Conservation (phyloP, 1,140 invertebrate genomes). For the Gonioctena quinquepunctata region DNA sequence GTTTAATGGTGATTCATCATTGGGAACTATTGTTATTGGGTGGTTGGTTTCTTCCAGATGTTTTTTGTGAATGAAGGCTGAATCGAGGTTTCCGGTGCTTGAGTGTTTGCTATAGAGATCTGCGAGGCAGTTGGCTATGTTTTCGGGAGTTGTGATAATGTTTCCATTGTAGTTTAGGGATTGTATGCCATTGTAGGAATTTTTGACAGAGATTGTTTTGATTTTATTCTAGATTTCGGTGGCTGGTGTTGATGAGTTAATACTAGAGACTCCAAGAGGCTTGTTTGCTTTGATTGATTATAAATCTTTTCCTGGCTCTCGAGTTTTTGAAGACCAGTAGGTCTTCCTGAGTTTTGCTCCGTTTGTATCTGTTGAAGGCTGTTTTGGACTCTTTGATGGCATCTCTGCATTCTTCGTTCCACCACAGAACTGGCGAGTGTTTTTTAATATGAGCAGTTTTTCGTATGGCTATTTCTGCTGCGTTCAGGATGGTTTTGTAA, state of each 20-base stretch:
- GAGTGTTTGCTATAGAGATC: not conserved
- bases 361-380: slow-evolving; percentile 40
- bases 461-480: not conserved
- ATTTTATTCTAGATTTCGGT: not conserved
- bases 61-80: not conserved
- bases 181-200: not conserved
- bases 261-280: slow-evolving; percentile 2
- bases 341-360: slow-evolving; percentile 37
- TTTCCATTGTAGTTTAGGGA: not conserved
- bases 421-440: slow-evolving; percentile 45
- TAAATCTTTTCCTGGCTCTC: slow-evolving; percentile 21
- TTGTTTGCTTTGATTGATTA: slow-evolving; percentile 4
- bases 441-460: slow-evolving; percentile 18
- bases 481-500: not conserved
- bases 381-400: slow-evolving; percentile 42
- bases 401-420: slow-evolving; percentile 43
- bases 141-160: not conserved
- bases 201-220: not conserved
- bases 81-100: not conserved
- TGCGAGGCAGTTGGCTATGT: not conserved
- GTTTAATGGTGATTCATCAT: not conserved
- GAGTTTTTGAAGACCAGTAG: slow-evolving; percentile 43
- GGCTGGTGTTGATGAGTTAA: not conserved
- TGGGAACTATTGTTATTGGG: not conserved
- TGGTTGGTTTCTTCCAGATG: not conserved